phyloP scores from a whole-genome alignment of 2,113 vertebrate species.

The Erythrolamprus reginae region DNA sequence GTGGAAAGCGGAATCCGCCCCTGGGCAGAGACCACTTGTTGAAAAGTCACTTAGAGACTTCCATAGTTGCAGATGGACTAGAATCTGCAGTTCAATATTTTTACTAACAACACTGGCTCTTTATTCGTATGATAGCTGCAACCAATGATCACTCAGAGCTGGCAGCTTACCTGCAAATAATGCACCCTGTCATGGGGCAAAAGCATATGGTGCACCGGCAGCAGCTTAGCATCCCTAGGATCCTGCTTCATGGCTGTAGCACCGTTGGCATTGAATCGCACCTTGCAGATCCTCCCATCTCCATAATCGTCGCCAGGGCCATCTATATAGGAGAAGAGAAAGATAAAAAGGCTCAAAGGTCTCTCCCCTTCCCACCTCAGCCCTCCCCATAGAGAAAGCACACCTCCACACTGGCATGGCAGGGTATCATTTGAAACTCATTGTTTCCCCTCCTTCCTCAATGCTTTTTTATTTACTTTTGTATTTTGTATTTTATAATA shows the following conservation, averaged over 20 bases:
- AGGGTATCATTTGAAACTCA: too few species aligned
- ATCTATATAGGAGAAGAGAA: constrained; percentile 57
- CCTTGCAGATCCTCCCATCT: constrained; percentile 73
- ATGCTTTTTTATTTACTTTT: too few species aligned
- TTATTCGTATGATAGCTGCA: background rate
- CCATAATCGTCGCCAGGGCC: constrained; percentile 70
- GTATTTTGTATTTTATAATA: too few species aligned
- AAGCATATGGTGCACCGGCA: constrained; percentile 73
- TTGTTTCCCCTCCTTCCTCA: too few species aligned
- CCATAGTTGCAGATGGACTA: background rate
- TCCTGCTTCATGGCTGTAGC: constrained; percentile 67
- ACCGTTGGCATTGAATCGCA: constrained; percentile 73
- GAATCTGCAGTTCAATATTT: background rate
- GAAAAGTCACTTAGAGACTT: background rate
- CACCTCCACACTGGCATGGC: background rate
- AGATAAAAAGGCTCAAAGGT: background rate
- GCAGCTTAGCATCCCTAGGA: constrained; percentile 70
- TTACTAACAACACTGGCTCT: background rate
- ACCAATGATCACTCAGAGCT: background rate
- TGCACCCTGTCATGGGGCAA: constrained; percentile 75
- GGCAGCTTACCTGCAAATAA: constrained; percentile 71
- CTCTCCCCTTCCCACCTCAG: background rate
- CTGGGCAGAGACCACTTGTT: background rate
- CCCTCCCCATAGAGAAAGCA: background rate
- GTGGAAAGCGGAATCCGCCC: too few species aligned